Conservation (phyloP, 2,888 invertebrate species). For the Melangyna quadrimaculata region DNA sequence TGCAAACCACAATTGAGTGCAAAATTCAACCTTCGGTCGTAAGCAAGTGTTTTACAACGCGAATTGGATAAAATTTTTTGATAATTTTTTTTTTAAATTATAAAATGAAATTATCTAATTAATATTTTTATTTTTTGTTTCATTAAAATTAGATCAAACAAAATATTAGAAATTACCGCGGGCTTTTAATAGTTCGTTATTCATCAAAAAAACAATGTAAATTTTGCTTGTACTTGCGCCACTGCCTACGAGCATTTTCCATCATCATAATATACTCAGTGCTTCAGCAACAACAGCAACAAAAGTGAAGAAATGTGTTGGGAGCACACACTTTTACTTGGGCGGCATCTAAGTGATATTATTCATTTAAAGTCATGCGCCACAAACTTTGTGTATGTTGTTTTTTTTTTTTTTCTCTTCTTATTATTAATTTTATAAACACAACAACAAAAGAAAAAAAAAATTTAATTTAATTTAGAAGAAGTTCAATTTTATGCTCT, state of each 20-base stretch:
- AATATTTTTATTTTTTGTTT: slow-evolving; percentile 5
- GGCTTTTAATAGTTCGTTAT: slow-evolving; percentile 13
- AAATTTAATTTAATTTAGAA: slow-evolving; percentile 31
- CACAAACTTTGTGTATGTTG: slow-evolving; percentile 69
- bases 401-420: slow-evolving; percentile 57
- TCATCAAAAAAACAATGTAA: slow-evolving; percentile 24
- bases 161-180: slow-evolving; percentile 37
- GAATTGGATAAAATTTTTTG: slow-evolving; percentile 10
- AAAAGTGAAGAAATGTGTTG: slow-evolving; percentile 73
- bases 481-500: slow-evolving; percentile 50
- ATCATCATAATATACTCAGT: background rate
- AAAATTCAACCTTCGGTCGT: slow-evolving; percentile 39
- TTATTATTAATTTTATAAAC: background rate
- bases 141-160: slow-evolving; percentile 55
- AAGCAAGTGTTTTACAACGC: slow-evolving; percentile 37
- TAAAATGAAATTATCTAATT: slow-evolving; percentile 29
- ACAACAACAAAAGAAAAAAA: background rate
- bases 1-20: slow-evolving; percentile 40
- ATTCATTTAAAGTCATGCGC: slow-evolving; percentile 72
- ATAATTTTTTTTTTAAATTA: slow-evolving; percentile 5
- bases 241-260: slow-evolving; percentile 31
- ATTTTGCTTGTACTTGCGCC: slow-evolving; percentile 2
- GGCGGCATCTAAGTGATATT: slow-evolving; percentile 73
- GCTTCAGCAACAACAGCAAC: slow-evolving; percentile 12
- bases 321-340: slow-evolving; percentile 73